phyloP scores from a whole-genome alignment of 1,140 invertebrate genomes.

The Drosophila azteca region DNA sequence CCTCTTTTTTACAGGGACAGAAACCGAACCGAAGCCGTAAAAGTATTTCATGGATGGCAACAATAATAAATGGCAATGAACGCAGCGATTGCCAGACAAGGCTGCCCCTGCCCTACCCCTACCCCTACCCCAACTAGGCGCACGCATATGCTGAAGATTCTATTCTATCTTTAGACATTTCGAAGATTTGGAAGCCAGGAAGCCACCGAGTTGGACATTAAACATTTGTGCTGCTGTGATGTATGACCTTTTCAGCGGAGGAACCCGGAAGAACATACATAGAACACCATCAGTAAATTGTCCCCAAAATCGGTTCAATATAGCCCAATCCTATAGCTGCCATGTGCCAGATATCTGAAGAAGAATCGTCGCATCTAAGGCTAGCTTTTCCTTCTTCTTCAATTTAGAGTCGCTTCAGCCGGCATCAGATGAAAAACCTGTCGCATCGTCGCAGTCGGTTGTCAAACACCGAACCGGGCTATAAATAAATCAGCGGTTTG shows the following conservation, averaged over 20 bases:
- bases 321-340: too few relatives aligned
- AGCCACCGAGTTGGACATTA: slow-evolving; percentile 40
- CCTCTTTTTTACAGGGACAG: slow-evolving; percentile 20
- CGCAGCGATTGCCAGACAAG: slow-evolving; percentile 62
- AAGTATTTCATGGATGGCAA: slow-evolving; percentile 70
- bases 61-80: slow-evolving; percentile 69
- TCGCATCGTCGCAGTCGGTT: slow-evolving; percentile 22
- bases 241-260: slow-evolving; percentile 54
- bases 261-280: too few relatives aligned
- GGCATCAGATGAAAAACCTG: too few relatives aligned
- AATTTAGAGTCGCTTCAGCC: too few relatives aligned
- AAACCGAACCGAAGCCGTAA: slow-evolving; percentile 64
- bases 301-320: too few relatives aligned
- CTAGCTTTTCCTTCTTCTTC: too few relatives aligned
- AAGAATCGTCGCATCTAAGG: too few relatives aligned
- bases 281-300: too few relatives aligned
- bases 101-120: slow-evolving; percentile 33
- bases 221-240: slow-evolving; percentile 74
- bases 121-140: slow-evolving; percentile 32
- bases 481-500: slow-evolving; percentile 50
- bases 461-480: slow-evolving; percentile 41
- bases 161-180: slow-evolving; percentile 41
- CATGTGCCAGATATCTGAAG: too few relatives aligned
- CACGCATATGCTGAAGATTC: slow-evolving; percentile 4
- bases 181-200: not conserved